phyloP scores from a whole-genome alignment of 1,140 invertebrate genomes.

The Neodiprion lecontei region DNA sequence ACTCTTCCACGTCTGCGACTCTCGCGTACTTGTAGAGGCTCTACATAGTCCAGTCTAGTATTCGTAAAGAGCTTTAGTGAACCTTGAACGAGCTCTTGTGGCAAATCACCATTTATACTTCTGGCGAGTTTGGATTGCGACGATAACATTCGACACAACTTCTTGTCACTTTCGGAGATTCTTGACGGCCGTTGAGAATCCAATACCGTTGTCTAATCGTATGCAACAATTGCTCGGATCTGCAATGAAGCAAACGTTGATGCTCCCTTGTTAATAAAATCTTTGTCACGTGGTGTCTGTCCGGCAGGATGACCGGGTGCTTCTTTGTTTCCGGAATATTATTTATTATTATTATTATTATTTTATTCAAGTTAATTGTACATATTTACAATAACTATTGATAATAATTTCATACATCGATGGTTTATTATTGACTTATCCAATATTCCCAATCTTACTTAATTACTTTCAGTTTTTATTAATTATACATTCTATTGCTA shows the following conservation, averaged over 20 bases:
- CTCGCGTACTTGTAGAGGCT: too few relatives aligned
- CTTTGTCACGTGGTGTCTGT: slow-evolving; percentile 20
- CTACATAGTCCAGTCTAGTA: background rate
- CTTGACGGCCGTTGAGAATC: slow-evolving; percentile 25
- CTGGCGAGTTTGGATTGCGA: slow-evolving; percentile 23
- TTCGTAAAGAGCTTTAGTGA: slow-evolving; percentile 34
- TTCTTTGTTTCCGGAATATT: slow-evolving; percentile 27
- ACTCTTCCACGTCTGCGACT: too few relatives aligned
- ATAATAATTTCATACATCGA: too few relatives aligned
- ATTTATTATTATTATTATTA: too few relatives aligned
- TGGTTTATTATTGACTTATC: too few relatives aligned
- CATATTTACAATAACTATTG: background rate
- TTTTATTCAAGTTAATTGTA: slow-evolving; percentile 12
- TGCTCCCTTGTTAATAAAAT: slow-evolving; percentile 28
- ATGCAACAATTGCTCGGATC: slow-evolving; percentile 32
- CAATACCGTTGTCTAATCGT: slow-evolving; percentile 31
- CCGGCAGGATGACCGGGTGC: slow-evolving; percentile 30
- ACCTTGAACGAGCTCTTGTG: slow-evolving; percentile 22
- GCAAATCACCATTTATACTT: slow-evolving; percentile 38
- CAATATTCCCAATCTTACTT: too few relatives aligned
- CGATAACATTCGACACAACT: slow-evolving; percentile 30
- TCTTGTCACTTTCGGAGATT: slow-evolving; percentile 17
- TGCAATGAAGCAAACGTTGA: slow-evolving; percentile 27
- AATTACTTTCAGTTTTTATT: too few relatives aligned
- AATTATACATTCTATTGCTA: too few relatives aligned